Evolutionary conservation across 2,113 vertebrate species (phyloP).

Genomic region (Rhabdomys dilectus): DNA sequence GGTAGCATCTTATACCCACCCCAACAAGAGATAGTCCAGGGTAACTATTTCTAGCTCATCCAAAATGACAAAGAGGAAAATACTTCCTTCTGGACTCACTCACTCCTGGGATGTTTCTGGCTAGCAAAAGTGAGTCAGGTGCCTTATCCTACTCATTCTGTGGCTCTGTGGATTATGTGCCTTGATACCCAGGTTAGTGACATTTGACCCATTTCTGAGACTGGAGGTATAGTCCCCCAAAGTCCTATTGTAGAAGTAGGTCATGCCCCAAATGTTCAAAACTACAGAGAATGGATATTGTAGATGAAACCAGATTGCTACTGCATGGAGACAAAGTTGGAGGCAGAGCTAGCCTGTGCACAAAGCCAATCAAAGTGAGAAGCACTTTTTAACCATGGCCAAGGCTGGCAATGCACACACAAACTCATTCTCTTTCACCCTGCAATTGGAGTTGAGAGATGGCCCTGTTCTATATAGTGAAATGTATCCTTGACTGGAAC

Average conservation of each 20-base stretch:
- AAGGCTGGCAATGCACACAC: neutral
- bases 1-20: neutral
- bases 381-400: neutral
- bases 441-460: neutral
- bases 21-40: too few species aligned
- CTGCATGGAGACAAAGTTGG: neutral
- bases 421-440: neutral
- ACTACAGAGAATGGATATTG: neutral
- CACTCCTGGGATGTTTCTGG: neutral
- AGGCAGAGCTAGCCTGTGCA: neutral
- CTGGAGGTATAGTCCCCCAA: too few species aligned
- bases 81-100: neutral
- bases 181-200: neutral
- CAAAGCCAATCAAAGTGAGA: neutral
- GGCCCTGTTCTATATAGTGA: neutral
- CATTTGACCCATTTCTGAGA: neutral
- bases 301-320: neutral
- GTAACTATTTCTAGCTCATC: neutral
- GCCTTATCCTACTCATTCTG: too few species aligned
- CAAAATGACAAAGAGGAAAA: conserved; percentile 1
- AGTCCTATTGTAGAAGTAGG: neutral
- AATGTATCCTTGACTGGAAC: conserved; percentile 32
- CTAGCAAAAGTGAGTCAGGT: neutral
- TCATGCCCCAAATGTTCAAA: neutral
- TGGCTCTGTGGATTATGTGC: neutral